Base-by-base conservation (phyloP, 2,113 vertebrate genomes). In the Bombycilla garrulus region DNA sequence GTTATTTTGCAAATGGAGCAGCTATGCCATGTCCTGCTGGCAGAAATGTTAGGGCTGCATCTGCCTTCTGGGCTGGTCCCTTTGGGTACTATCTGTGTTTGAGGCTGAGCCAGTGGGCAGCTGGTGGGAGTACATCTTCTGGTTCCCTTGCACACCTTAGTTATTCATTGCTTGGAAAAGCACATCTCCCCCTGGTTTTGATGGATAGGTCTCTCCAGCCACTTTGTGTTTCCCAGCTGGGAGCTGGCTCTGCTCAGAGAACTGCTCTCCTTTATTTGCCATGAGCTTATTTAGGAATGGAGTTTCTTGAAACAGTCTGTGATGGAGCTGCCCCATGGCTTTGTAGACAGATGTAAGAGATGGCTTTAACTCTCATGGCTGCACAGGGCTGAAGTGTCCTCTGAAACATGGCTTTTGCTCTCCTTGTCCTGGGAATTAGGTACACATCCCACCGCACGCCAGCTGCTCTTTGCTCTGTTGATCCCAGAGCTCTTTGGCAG, bases 1-100 rank as follows among this genome's bases (percentile, higher is more conserved):
- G 14, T 42, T 80, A 54, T 62, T 76, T 53, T 25, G 16, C 40
- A 69, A 15, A 64, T 81, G 48, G 50, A 67, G 35, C 51, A 72
- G 42, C 51, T 76, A 12, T 31, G 5, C 42, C 8, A 3, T 42
- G 15, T 64, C 23, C 35, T 84, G 26, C 64, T 61, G 78, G 38
- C 3, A 19, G 61, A 66, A 82, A 28, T 12, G 29, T 73, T 35
- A 65, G 70, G 54, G 60, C 44, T 78, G 33, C 45, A 42, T 42
- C 21, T 0, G 0, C 56, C 45, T 81, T 85, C 56, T 15, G 3
- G 5, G 48, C 54, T 81, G 42, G 42, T 45, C 7, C 0, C 15
- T 21, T 29, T 3, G 2, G 38, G 47, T 50, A 54, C 28, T 60
- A 35, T 21, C 40, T 61, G 77, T 38, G 35, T 66, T 81, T 50